Base-by-base conservation (phyloP, 2,113 vertebrate species). In the Thymallus thymallus region DNA sequence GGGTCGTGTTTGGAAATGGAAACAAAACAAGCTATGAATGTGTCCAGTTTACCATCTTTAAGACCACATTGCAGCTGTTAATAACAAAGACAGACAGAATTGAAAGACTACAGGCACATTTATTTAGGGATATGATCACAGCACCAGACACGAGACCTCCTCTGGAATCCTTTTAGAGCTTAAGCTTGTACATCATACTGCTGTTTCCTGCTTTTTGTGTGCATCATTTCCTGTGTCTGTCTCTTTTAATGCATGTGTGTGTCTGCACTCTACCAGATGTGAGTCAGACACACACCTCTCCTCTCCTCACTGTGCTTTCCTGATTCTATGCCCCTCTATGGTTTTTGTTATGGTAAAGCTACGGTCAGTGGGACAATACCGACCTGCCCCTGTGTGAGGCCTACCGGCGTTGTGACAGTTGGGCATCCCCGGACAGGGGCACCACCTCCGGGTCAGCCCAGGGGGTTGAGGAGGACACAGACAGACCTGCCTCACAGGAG, bases 311-410 rank as follows among this genome's bases (percentile, higher is more conserved):
- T 87, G 78, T 80, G 77, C 85, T 88, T 66, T 55, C 68, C 87
- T 89, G 85, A 82, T 72, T 85, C 80, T 84, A 82, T 88, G 82
- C 83, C 74, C 81, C 83, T 68, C 68, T 87, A 88, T 90, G 90
- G 91, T 88, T 91, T 90, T 93, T 90, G 88, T 90, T 89, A 84
- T 88, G 91, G 90, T 51, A 94, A 95, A 98, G 97, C 95, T 97
- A 95, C 89, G 96, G 95, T 94, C 94, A 95, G 75, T 97, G 95
- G 92, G 95, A 97, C 90, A 92, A 91, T 89, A 94, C 90, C 77
- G 95, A 96, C 51, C 95, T 98, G 76, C 96, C 98, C 1, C 90
- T 99, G 60, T 98, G 95, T 0, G 95, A 98, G 93, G 96, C 95
- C 62, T 98, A 94, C 91, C 94, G 92, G 88, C 94, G 93, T 79